Evolutionary conservation across 2,888 invertebrate species (phyloP).

Genomic region (Microplitis manilae): DNA sequence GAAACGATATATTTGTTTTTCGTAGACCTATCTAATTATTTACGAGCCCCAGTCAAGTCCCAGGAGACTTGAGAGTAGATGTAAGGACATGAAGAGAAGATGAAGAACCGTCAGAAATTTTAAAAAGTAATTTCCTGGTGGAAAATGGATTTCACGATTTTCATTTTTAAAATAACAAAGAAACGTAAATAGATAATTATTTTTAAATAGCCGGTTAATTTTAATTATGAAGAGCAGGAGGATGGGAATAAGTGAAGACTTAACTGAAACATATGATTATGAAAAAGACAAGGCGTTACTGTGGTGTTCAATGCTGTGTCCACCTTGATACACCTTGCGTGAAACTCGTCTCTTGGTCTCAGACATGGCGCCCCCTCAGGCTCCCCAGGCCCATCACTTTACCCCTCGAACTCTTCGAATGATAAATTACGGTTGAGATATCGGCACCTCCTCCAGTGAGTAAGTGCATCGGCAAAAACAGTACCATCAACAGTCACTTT

Average conservation of each 20-base stretch:
- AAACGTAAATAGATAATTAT: not conserved
- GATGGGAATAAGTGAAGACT: not conserved
- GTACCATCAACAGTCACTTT: conserved; percentile 43
- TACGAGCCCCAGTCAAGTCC: conserved; percentile 56
- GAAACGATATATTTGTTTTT: conserved; percentile 71
- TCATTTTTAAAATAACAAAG: not conserved
- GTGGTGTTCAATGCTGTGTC: not conserved
- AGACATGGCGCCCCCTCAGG: conserved; percentile 32
- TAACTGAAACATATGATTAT: not conserved
- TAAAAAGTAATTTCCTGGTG: conserved; percentile 13
- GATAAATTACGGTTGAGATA: conserved; percentile 68
- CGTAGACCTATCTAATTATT: conserved; percentile 68
- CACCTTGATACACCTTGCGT: conserved; percentile 26
- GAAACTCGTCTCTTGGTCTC: conserved; percentile 32
- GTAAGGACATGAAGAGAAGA: conserved; percentile 40
- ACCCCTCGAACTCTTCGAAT: conserved; percentile 52
- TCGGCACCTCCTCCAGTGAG: conserved; percentile 66
- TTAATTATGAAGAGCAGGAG: not conserved
- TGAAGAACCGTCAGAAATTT: conserved; percentile 24
- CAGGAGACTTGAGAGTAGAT: conserved; percentile 48
- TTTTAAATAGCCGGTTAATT: not conserved
- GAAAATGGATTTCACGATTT: not conserved
- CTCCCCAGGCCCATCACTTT: conserved; percentile 43
- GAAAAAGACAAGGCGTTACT: not conserved
- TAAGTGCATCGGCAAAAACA: conserved; percentile 52